A percentile compares a stretch with the other conserved stretches of the same genome.
phyloP scores from a whole-genome alignment of 2,888 invertebrate genomes.

The Sesamia inferens region DNA sequence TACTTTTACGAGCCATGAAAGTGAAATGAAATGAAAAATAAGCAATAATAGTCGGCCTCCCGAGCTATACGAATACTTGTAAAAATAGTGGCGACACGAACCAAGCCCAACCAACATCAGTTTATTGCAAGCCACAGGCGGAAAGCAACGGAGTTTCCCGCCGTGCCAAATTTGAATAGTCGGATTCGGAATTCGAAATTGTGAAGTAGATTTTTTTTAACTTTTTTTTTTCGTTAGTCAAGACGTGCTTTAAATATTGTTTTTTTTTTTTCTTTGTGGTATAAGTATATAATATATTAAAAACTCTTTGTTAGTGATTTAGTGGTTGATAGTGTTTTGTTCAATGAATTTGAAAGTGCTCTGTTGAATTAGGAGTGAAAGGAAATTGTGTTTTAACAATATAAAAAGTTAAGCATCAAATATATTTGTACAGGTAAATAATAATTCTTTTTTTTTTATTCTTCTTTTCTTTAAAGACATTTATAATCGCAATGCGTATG shows the following conservation, averaged over 20 bases:
- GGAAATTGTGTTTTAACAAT: background rate
- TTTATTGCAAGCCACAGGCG: constrained; percentile 72
- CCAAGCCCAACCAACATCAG: constrained; percentile 69
- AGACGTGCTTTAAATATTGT: constrained; percentile 18
- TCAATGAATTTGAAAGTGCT: background rate
- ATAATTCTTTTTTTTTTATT: too few relatives aligned
- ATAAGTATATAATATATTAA: background rate
- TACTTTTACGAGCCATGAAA: constrained; percentile 56
- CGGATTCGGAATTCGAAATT: constrained; percentile 43
- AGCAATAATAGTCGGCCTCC: constrained; percentile 59
- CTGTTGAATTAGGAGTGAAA: background rate
- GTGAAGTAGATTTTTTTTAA: constrained; percentile 14
- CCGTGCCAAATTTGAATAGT: constrained; percentile 62
- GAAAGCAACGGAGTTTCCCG: constrained; percentile 70
- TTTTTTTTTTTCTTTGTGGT: constrained; percentile 1
- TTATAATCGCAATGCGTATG: too few relatives aligned
- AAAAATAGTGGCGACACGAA: constrained; percentile 76
- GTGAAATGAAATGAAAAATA: constrained; percentile 44
- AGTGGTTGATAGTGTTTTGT: background rate
- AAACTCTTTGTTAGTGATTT: background rate
- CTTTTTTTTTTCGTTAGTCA: constrained; percentile 20
- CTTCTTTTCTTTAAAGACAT: too few relatives aligned
- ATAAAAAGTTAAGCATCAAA: background rate
- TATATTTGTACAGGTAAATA: background rate
- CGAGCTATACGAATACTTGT: constrained; percentile 67